Conservation (phyloP, 2,797 vertebrate species). For the Falco cherrug region DNA sequence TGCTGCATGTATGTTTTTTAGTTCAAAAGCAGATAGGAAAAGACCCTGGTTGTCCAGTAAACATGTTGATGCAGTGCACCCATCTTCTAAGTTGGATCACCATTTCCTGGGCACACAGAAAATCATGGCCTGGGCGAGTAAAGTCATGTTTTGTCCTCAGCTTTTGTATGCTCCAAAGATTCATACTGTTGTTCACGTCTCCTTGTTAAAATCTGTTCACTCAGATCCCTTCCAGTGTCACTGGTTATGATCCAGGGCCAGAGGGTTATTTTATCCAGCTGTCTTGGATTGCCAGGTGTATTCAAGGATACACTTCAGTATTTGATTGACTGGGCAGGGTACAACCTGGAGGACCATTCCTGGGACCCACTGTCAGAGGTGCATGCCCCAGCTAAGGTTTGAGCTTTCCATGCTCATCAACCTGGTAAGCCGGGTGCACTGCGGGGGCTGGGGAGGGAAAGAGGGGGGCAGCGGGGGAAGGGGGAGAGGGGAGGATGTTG, state of each 20-base stretch:
- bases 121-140: not conserved
- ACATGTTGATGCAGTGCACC: accelerated
- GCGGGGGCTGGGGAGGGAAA: too few relatives aligned
- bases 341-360: not conserved
- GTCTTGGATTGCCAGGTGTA: not conserved
- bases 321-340: not conserved
- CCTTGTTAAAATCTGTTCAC: not conserved
- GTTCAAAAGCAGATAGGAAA: not conserved
- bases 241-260: not conserved
- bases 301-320: too few relatives aligned
- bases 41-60: not conserved
- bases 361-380: not conserved
- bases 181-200: not conserved
- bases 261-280: not conserved
- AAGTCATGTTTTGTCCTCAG: not conserved
- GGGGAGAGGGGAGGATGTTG: too few relatives aligned
- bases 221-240: not conserved
- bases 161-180: not conserved
- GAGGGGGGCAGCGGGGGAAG: too few relatives aligned
- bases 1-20: too few relatives aligned
- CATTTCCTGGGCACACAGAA: not conserved
- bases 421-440: not conserved
- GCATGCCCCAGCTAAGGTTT: not conserved
- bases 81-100: not conserved
- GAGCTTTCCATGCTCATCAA: not conserved